Evolutionary conservation across 2,113 vertebrate species (phyloP).

Genomic region (Polyodon spathula): DNA sequence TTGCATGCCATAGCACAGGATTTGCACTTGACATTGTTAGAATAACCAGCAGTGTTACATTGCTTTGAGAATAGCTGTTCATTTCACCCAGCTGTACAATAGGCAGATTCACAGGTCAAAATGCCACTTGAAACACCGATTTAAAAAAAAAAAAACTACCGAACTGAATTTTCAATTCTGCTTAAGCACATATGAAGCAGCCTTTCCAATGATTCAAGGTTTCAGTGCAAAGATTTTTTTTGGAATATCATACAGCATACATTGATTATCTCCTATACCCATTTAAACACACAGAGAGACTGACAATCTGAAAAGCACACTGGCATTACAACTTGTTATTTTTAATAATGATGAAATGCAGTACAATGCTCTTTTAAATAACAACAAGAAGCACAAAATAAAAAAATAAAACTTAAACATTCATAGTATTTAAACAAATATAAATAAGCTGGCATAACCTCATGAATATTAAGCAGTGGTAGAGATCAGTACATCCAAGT

Average conservation of each 20-base stretch:
- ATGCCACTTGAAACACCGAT: conserved; percentile 14
- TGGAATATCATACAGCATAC: too few species aligned
- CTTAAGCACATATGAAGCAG: too few species aligned
- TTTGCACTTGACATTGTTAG: conserved; percentile 24
- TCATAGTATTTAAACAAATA: neutral
- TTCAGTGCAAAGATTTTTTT: too few species aligned
- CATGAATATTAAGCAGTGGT: neutral
- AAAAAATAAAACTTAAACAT: neutral
- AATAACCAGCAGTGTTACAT: conserved; percentile 22
- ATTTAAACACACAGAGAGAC: too few species aligned
- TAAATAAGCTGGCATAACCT: neutral
- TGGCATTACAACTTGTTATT: too few species aligned
- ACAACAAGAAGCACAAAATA: neutral
- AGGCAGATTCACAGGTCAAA: conserved; percentile 1
- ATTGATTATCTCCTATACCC: too few species aligned
- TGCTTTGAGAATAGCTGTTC: conserved; percentile 28
- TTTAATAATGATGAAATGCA: too few species aligned
- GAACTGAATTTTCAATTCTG: too few species aligned
- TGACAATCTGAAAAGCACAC: too few species aligned
- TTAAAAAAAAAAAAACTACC: too few species aligned
- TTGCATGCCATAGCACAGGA: conserved; percentile 15
- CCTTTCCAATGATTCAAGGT: too few species aligned
- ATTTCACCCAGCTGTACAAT: conserved; percentile 22
- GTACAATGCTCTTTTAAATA: too few species aligned
- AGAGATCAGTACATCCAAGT: neutral